Base-by-base conservation (phyloP, 2,888 invertebrate species). In the Stenolophus ochropezus region DNA sequence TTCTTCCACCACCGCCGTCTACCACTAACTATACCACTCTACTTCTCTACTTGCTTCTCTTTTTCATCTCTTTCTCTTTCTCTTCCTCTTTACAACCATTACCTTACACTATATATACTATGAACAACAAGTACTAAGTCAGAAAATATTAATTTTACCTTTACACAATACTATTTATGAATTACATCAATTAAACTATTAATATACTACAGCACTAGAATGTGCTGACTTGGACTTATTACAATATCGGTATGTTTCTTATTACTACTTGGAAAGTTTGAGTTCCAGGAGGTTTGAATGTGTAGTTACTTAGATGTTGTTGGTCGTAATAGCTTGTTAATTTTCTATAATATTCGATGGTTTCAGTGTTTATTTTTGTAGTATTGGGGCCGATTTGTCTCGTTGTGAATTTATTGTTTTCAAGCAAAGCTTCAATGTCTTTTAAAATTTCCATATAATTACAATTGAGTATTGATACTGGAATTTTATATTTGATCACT, bases 371-470 rank as follows among this genome's bases (percentile, higher is more conserved):
- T 5, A 51, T 5, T 74, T 74, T 74, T 5, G 21, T 4, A 0
- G 21, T 25, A 18, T 49, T 18, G 5, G 42, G 42, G n/a, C 53
- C 1, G 1, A 51, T 74, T 20, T 51, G 21, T 51, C 33, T 49
- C 6, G 74, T 74, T 21, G 74, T 49, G 33, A 51, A 74, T 2
- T 74, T 25, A 20, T 14, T 25, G 51, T 74, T n/a, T 74, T 51
- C 20, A 8, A 74, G 4, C 20, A 49, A 8, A 4, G 20, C 18
- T 47, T 74, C 18, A n/a, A 74, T n/a, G 23, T 74, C 74, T 25
- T 16, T 18, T 71, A 71, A 4, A 20, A 71, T 33, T 71, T 25
- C 33, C 18, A 25, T 21, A 14, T 71, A 71, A 33, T 71, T 71
- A 11, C n/a, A 6, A 18, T 53, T 4, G 14, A 14, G n/a, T 1